phyloP scores from a whole-genome alignment of 2,888 invertebrate genomes.

The Heliconius erato region DNA sequence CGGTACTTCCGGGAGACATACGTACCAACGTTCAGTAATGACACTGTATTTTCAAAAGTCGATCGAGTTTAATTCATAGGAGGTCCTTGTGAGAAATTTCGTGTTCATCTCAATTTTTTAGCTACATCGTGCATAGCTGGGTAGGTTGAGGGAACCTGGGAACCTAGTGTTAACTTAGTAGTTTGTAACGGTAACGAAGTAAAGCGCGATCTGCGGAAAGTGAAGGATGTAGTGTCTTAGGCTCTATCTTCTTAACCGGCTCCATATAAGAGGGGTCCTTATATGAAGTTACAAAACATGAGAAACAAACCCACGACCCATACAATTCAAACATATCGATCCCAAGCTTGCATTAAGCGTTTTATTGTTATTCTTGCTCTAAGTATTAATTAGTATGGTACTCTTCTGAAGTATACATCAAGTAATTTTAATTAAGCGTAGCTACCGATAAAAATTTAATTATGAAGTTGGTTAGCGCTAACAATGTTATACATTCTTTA shows the following conservation, averaged over 20 bases:
- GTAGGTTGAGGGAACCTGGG: neutral
- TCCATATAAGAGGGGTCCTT: neutral
- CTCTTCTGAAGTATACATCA: neutral
- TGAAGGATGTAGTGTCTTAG: no score
- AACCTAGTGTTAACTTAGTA: neutral
- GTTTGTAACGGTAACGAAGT: no score
- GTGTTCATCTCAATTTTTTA: neutral
- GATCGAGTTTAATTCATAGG: neutral
- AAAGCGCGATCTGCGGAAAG: no score
- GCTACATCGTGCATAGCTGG: neutral
- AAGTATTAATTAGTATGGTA: neutral
- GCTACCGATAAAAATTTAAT: slow-evolving; percentile 26
- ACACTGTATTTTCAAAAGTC: neutral
- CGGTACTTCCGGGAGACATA: neutral
- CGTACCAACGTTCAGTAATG: neutral
- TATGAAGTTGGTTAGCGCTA: slow-evolving; percentile 15
- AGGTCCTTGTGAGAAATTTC: neutral
- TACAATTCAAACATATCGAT: neutral
- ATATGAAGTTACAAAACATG: neutral
- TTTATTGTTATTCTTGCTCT: neutral
- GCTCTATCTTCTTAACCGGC: neutral
- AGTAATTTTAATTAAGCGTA: slow-evolving; percentile 34
- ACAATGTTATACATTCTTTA: slow-evolving; percentile 19
- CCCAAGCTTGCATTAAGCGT: neutral
- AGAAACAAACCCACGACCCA: neutral